A percentile compares a stretch with the other conserved stretches of the same genome.
Evolutionary conservation across 92 coral and sea anemone species (phyloP).

Genomic region (Blastomussa wellsi): DNA sequence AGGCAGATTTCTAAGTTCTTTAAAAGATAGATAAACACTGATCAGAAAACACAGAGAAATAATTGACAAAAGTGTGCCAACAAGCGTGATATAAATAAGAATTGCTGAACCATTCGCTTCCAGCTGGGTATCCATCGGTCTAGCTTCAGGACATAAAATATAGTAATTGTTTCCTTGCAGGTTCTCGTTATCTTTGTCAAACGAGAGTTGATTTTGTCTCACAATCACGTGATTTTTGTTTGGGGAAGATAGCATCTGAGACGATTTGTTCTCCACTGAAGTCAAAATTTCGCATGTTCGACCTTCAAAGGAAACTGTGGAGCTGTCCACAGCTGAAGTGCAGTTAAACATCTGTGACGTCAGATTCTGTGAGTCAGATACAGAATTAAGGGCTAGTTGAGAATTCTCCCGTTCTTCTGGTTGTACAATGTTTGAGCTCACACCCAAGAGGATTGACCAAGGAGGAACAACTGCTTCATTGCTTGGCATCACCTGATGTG

Average conservation of each 20-base stretch:
- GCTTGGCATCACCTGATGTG: no score
- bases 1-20: slow-evolving; percentile 30
- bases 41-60: slow-evolving; percentile 28
- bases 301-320: neutral
- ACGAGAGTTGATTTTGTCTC: neutral
- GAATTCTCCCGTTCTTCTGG: neutral
- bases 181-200: no score
- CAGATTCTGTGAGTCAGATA: neutral
- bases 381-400: neutral
- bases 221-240: neutral
- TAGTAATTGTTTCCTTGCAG: neutral
- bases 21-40: slow-evolving; percentile 1
- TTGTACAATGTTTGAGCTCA: neutral
- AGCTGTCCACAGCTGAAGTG: neutral
- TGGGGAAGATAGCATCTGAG: neutral
- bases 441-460: slow-evolving; percentile 16
- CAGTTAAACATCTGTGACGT: neutral
- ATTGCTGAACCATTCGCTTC: neutral
- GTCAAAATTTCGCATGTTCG: neutral
- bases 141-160: slow-evolving; percentile 8
- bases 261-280: neutral
- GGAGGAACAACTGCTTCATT: neutral
- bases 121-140: neutral
- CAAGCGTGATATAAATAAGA: neutral
- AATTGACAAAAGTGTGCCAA: slow-evolving; percentile 13